Evolutionary conservation across 2,888 invertebrate species (phyloP).

Genomic region (Tinea semifulvella): DNA sequence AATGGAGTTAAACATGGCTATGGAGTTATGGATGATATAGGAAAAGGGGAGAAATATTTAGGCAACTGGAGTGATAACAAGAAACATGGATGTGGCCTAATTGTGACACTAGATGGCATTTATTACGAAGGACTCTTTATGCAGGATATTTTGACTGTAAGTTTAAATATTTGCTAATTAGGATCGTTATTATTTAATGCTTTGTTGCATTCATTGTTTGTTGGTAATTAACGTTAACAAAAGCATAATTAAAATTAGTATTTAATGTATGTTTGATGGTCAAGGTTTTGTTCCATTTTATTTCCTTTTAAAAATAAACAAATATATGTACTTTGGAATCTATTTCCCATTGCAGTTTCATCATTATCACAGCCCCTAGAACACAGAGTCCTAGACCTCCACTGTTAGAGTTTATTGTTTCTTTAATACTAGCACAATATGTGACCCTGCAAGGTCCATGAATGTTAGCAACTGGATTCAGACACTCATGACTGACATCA

Average conservation of each 20-base stretch:
- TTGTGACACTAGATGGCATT: constrained; percentile 88
- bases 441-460: too few relatives aligned
- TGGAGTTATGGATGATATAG: constrained; percentile 88
- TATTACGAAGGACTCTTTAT: constrained; percentile 91
- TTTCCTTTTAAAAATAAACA: too few relatives aligned
- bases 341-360: too few relatives aligned
- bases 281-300: too few relatives aligned
- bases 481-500: too few relatives aligned
- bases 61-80: constrained; percentile 89
- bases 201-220: background rate
- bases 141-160: constrained; percentile 79
- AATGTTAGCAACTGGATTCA: too few relatives aligned
- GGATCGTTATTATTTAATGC: background rate
- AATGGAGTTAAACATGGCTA: constrained; percentile 83
- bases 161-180: constrained; percentile 21
- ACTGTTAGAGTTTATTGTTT: too few relatives aligned
- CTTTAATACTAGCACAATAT: too few relatives aligned
- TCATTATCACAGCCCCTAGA: too few relatives aligned
- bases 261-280: too few relatives aligned
- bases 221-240: background rate
- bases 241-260: background rate
- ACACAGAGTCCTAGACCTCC: too few relatives aligned
- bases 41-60: constrained; percentile 88
- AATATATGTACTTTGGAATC: too few relatives aligned
- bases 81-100: constrained; percentile 84